Base-by-base conservation (phyloP, 1,140 invertebrate species). In the Spodoptera litura region DNA sequence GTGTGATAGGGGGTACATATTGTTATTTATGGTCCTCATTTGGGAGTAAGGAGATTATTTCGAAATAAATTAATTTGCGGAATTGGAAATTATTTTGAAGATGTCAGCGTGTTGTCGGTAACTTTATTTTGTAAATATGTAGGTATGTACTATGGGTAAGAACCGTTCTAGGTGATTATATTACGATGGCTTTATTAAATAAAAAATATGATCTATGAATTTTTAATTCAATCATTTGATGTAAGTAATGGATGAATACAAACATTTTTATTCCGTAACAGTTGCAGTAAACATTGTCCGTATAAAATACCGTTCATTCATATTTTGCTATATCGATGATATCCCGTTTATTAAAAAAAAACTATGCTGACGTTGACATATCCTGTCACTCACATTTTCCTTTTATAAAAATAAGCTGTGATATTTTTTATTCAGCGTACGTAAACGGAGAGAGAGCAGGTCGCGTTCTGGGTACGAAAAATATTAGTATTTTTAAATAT, bases 11-110 rank as follows among this genome's bases (percentile, higher is more conserved):
- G 27, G 59, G 58, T 35, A 4, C 20, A 31, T 75, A 75, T 75
- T 74, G 71, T 74, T 74, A 74, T 74, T 74, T 74, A 61, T 49
- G 66, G 25, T 8, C 12, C 66, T 70, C 66, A 70, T 70, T 70
- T 70, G 44, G 62, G 49, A 70, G 27, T 70, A 70, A 51, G 66
- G 66, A 52, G 66, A 70, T 70, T 70, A 70, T 70, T 52, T 13
- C 44, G 66, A 70, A 52, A 70, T 53, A 70, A 70, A 70, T 70
- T 70, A 70, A 70, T 70, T 70, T 31, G 66, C 38, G 66, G 13
- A 70, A 31, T 70, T 70, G 49, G 27, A 68, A 52, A 70, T 53
- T n/a, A 49, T 66, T 51, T n/a, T 44, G 44, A 49, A 66, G 35
- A 62, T 62, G 31, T 62, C 55, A 25, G n/a, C 15, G 25, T 56